Evolutionary conservation across 2,113 vertebrate species (phyloP), one percentile per base, ranked within the genome.

Genomic region (Atrichornis clamosus): DNA sequence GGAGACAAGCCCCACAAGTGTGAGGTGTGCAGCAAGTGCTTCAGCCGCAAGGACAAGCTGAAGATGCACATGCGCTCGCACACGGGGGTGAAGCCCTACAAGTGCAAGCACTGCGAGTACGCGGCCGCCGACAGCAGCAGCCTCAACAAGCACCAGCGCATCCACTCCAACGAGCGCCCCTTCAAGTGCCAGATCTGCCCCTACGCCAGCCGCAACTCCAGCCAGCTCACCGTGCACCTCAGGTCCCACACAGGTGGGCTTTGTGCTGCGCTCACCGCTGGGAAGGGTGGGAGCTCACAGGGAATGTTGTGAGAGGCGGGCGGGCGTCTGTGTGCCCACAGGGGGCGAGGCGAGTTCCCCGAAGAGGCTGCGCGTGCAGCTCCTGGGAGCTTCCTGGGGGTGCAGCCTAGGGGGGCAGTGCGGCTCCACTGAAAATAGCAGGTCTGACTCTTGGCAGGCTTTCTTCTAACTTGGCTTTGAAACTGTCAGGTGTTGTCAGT

Each of bases 111-210:
- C 89, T 99, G 99, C 41, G 93, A 98, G 37, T 99, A 99, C 1
- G 99, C 99, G 0, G 99, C 99, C 0, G 99, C 99, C 0, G 99
- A 99, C 98, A 99, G 99, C 98, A 99, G 99, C 98, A 99, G 99
- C 77, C 97, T 99, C 80, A 99, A 99, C 97, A 99, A 99, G 94
- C 99, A 99, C 97, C 98, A 99, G 91, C 98, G 99, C 0, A 99
- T 99, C 82, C 99, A 99, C 96, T 99, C 99, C 0, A 98, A 99
- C 2, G 99, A 99, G 86, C 98, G 99, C 20, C 99, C 99, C 30
- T 99, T 99, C 81, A 99, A 99, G 53, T 99, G 99, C 95, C 99
- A 99, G 98, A 99, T 99, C 97, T 99, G 99, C 77, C 99, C 99
- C 4, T 99, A 99, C 0, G 99, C 99, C 92, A 99, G 99, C 97